A percentile compares a stretch with the other conserved stretches of the same genome.
Conservation (phyloP, 2,888 invertebrate genomes). For the Lepeophtheirus nordmannii region DNA sequence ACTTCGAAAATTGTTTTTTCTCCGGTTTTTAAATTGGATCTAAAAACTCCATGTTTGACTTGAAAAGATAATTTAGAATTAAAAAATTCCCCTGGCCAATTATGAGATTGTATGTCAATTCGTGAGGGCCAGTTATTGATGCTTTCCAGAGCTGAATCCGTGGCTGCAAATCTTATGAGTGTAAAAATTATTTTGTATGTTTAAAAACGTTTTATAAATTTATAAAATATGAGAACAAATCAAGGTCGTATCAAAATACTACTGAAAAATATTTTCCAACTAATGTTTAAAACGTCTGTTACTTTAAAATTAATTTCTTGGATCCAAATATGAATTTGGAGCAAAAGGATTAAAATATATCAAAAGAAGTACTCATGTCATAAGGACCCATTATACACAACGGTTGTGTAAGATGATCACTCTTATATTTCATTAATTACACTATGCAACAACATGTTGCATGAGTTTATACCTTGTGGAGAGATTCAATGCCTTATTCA, state of each 20-base stretch:
- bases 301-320: too few species aligned
- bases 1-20: conserved; percentile 9
- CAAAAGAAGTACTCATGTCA: too few species aligned
- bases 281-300: too few species aligned
- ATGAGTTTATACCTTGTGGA: neutral
- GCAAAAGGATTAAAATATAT: too few species aligned
- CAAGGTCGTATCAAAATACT: too few species aligned
- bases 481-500: conserved; percentile 6
- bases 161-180: neutral
- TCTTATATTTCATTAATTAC: too few species aligned
- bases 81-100: conserved; percentile 5
- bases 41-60: conserved; percentile 9
- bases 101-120: neutral
- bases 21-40: conserved; percentile 2
- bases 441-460: too few species aligned
- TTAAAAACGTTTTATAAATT: neutral
- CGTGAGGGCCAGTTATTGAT: neutral
- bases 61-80: conserved; percentile 8
- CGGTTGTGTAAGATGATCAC: too few species aligned
- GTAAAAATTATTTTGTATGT: neutral
- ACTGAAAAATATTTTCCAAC: too few species aligned
- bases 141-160: conserved; percentile 9
- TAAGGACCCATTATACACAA: too few species aligned
- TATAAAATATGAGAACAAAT: too few species aligned
- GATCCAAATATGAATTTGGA: too few species aligned